Evolutionary conservation across 2,888 invertebrate species (phyloP), one percentile per base, ranked within the genome.

Genomic region (Eulithis testata): DNA sequence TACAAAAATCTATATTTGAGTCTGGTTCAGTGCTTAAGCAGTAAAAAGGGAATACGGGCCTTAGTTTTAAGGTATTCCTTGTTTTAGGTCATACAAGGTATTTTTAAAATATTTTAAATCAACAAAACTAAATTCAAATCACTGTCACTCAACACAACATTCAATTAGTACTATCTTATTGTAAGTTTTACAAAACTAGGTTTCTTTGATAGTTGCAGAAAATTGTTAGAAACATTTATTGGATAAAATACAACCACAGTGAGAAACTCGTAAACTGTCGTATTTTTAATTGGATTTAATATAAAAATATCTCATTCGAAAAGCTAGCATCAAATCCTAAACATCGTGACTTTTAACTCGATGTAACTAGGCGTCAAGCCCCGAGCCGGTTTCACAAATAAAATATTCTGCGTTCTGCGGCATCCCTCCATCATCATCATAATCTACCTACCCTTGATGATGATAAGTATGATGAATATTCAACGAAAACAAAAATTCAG

Each of bases 81-180:
- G 2, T 21, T 21, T 21, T 1, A 21, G 1, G 21, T 21, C 2
- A 21, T 1, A 21, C 21, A 21, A 21, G 21, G 21, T 21, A 21
- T 21, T 21, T 21, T 21, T 21, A 1, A 21, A 21, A 21, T 21
- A 21, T 1, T 21, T 1, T 21, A 21, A 21, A 1, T 21, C 1
- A 21, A 47, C 56, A 50, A 66, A 59, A 65, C 60, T 60, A 60
- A 57, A 63, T 65, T 57, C 52, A 61, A 65, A 60, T 66, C 65
- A 60, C 51, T 54, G 21, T 64, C 66, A 51, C 49, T 59, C 53
- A 65, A 59, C 31, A 31, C 31, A 31, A 31, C 49, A 59, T 64
- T 64, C 43, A 65, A 40, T 65, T 51, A 56, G 31, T 44, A 55
- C 14, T 56, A 56, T 49, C 58, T 50, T 58, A 58, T 9, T 51